Base-by-base conservation (phyloP, 1,140 invertebrate species). In the Liolophura sinensis region DNA sequence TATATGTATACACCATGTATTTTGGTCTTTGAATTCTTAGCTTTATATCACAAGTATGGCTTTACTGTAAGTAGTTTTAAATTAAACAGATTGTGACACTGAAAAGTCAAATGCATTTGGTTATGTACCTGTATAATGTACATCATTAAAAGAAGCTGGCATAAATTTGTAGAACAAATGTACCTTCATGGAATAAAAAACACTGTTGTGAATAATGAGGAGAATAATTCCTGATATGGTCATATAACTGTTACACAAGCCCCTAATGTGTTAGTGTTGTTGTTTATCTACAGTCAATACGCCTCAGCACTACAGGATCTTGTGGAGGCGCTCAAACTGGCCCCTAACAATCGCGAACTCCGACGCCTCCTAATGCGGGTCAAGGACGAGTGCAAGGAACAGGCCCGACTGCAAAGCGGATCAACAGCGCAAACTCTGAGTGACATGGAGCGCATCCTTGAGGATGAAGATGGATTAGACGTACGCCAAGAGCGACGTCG, bases 291-390 rank as follows among this genome's bases (percentile, higher is more conserved):
- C 65, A 88, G 88, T 56, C 79, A 87, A 16, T 85, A 87, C 61
- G 85, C 89, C 7, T 85, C 87, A 31, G 91, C 91, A 9, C 73
- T 91, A n/a, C 78, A 82, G 6, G 91, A 92, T 70, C 86, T 92
- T 50, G 87, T 89, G 67, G 90, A 91, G 78, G 91, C 91, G 18
- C 76, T 92, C 20, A 85, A 87, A 63, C 80, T 91, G 4, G 87
- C 89, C 9, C 90, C 87, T 20, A 88, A 89, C 65, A 91, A 90
- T 73, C 82, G 86, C 14, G 90, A 92, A 73, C 87, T 92, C 40
- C 86, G 88, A 51, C 86, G 89, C 27, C 88, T 92, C n/a, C 82
- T 92, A 0, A 77, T 87, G 16, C 86, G 87, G 62, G 80, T 92
- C 6, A 87, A 87, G 58, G 91, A 92, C 24, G 90, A 92, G 75